phyloP scores from a whole-genome alignment of 2,113 vertebrate genomes.

The Solea senegalensis region DNA sequence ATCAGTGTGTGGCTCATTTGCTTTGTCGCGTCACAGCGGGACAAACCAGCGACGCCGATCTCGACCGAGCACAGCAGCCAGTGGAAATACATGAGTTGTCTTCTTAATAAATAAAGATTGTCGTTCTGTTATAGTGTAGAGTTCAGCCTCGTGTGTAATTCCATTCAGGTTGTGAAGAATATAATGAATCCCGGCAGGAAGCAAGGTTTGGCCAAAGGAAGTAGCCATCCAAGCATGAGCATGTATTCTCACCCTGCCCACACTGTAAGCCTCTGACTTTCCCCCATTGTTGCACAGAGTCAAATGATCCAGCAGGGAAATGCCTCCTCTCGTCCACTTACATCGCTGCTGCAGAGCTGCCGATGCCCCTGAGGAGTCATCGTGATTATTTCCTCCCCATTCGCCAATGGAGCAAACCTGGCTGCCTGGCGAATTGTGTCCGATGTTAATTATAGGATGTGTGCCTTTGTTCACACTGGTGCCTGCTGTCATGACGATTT shows the following conservation, averaged over 20 bases:
- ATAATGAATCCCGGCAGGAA: constrained; percentile 41
- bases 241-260: constrained; percentile 47
- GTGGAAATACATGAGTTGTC: neutral
- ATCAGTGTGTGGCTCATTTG: constrained; percentile 38
- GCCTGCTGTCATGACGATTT: constrained; percentile 64
- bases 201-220: constrained; percentile 54
- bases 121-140: neutral
- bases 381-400: constrained; percentile 55
- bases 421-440: constrained; percentile 63
- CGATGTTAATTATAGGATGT: constrained; percentile 69
- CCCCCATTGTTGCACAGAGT: constrained; percentile 60
- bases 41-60: constrained; percentile 7
- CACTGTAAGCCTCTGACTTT: constrained; percentile 44
- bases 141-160: neutral
- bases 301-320: constrained; percentile 53
- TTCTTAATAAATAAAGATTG: neutral
- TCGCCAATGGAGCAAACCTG: constrained; percentile 45
- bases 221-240: constrained; percentile 49
- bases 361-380: constrained; percentile 70
- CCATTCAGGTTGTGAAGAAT: constrained; percentile 14
- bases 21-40: constrained; percentile 1
- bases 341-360: constrained; percentile 42
- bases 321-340: constrained; percentile 48
- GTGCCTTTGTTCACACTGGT: constrained; percentile 59
- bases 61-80: neutral